Evolutionary conservation across 2,888 invertebrate genomes (phyloP).

Genomic region (Phortica magna): DNA sequence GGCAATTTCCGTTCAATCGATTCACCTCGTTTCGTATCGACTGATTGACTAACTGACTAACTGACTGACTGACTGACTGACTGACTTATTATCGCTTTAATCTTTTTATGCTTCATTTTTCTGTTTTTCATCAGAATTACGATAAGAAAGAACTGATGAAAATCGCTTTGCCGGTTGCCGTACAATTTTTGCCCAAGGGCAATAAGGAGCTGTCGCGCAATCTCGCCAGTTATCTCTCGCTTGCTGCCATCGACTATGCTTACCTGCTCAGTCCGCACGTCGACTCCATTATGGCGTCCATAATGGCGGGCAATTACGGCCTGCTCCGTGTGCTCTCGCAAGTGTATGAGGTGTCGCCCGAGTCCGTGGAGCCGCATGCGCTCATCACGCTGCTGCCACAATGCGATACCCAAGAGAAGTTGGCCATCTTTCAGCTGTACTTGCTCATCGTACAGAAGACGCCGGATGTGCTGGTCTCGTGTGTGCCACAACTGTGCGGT

Average conservation of each 20-base stretch:
- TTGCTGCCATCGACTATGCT: slow-evolving; percentile 95
- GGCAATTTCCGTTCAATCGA: background rate
- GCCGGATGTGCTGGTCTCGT: slow-evolving; percentile 85
- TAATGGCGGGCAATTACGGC: slow-evolving; percentile 93
- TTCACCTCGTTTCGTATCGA: background rate
- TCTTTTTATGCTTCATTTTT: background rate
- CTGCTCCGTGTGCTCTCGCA: slow-evolving; percentile 92
- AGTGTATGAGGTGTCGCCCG: slow-evolving; percentile 92
- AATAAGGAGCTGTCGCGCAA: slow-evolving; percentile 93
- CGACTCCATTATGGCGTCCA: slow-evolving; percentile 93
- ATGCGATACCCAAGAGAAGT: slow-evolving; percentile 91
- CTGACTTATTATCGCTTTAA: background rate
- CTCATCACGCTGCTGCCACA: slow-evolving; percentile 87
- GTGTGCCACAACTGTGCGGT: slow-evolving; percentile 89
- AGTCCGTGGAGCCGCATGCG: slow-evolving; percentile 90
- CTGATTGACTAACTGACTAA: too few relatives aligned
- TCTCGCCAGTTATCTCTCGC: slow-evolving; percentile 93
- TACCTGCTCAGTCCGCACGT: slow-evolving; percentile 91
- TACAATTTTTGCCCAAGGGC: slow-evolving; percentile 93
- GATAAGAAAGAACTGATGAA: slow-evolving; percentile 81
- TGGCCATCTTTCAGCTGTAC: slow-evolving; percentile 90
- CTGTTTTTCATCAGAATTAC: slow-evolving; percentile 78
- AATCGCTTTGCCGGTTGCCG: slow-evolving; percentile 90
- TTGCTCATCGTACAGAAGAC: slow-evolving; percentile 89
- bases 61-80: background rate